Evolutionary conservation across 2,888 invertebrate species (phyloP), one percentile per base, ranked within the genome.

Genomic region (Xanthorhoe spadicearia): DNA sequence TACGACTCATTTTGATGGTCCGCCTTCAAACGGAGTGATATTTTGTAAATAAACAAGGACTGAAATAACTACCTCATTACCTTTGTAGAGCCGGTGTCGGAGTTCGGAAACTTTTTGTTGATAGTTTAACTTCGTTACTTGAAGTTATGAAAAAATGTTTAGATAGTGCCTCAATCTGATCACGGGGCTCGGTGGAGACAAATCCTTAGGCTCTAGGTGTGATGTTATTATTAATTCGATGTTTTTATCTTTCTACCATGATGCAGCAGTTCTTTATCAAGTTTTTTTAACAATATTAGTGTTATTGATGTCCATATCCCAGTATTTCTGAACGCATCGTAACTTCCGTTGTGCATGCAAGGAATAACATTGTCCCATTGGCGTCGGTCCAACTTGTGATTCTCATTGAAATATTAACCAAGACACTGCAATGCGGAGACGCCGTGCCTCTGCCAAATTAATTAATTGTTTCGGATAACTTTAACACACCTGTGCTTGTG

Each of bases 1-100:
- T 89, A 93, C 90, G 92, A 88, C 86, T 83, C 86, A 92, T 92
- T 91, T 92, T 92, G 93, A 93, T 92, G 92, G 92, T 90, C 89
- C 92, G 91, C 91, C 92, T 93, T 93, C 93, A 93, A 93, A 93
- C 92, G 88, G 87, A 93, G 90, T 93, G 92, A 93, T 93, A 93
- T 93, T 91, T 92, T 90, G 93, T 93, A 93, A 93, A 93, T 92
- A 93, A 93, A 93, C 93, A 93, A 78, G 85, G 84, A 89, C 93
- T 90, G 90, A 92, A 93, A 93, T 93, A 93, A 90, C 92, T 87
- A 83, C 74, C 85, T 88, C 85, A 90, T 90, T 90, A 92, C 92
- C 93, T 93, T 92, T 93, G 92, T 92, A 86, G 83, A 84, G 88
- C 89, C 90, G 90, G 88, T 85, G 84, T 83, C 86, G 77, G 86